Conservation (phyloP, 1,140 invertebrate species). For the Neodiprion virginianus region DNA sequence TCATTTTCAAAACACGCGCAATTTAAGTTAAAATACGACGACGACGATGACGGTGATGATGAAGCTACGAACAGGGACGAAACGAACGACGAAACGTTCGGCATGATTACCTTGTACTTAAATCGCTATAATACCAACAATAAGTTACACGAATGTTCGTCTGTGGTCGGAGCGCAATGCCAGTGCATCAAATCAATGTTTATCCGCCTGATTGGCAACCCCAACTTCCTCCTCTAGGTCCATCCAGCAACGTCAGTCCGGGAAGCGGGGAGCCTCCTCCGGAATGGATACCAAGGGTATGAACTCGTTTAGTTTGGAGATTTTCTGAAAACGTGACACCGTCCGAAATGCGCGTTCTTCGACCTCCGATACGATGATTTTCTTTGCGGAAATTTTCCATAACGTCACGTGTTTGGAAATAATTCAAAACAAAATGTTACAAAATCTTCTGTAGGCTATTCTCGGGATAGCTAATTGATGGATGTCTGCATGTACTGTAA, state of each 20-base stretch:
- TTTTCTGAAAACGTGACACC: too few species aligned
- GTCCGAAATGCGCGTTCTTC: too few species aligned
- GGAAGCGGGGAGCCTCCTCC: slow-evolving; percentile 40
- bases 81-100: neutral
- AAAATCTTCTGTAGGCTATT: too few species aligned
- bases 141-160: slow-evolving; percentile 11
- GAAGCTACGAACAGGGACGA: neutral
- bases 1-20: neutral
- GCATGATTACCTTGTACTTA: neutral
- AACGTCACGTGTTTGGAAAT: too few species aligned
- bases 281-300: slow-evolving; percentile 52
- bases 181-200: slow-evolving; percentile 55
- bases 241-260: slow-evolving; percentile 47
- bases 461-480: too few species aligned
- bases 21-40: neutral
- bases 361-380: neutral
- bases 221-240: slow-evolving; percentile 42
- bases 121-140: neutral
- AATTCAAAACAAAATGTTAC: too few species aligned
- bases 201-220: slow-evolving; percentile 54
- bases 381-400: neutral
- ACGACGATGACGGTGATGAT: neutral
- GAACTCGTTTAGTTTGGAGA: too few species aligned
- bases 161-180: slow-evolving; percentile 48
- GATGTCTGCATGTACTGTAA: too few species aligned